Conservation (phyloP, 2,888 invertebrate genomes). For the Dexiosoma caninum region DNA sequence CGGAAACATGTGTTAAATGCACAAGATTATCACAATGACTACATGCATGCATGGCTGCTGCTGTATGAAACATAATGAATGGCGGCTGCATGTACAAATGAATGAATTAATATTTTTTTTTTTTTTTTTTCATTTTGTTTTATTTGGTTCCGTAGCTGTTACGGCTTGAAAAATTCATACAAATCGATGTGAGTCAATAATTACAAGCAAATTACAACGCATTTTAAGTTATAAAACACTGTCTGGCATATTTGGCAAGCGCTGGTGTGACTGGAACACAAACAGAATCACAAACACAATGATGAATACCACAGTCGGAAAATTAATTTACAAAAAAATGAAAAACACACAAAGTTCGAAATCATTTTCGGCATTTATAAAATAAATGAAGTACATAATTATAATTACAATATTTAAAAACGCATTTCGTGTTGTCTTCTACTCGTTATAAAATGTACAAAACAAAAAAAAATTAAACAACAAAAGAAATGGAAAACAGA, state of each 20-base stretch:
- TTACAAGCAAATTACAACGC: constrained; percentile 49
- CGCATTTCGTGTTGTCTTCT: background rate
- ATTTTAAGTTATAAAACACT: background rate
- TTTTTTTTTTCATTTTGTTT: too few species aligned
- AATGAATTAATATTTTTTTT: constrained; percentile 40
- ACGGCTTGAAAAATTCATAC: constrained; percentile 29
- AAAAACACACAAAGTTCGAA: constrained; percentile 14
- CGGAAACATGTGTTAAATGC: constrained; percentile 54
- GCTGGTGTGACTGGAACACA: background rate
- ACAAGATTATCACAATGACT: constrained; percentile 33
- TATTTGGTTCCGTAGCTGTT: background rate
- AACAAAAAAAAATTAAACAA: background rate
- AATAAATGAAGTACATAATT: constrained; percentile 45
- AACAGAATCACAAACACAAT: background rate
- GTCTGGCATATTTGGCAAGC: background rate
- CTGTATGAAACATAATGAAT: too few species aligned
- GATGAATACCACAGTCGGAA: background rate
- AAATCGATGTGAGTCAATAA: constrained; percentile 60
- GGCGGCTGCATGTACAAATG: constrained; percentile 32
- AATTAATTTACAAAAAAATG: background rate
- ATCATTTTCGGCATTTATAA: constrained; percentile 34
- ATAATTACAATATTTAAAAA: constrained; percentile 34
- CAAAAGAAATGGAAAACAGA: background rate
- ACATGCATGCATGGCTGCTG: background rate
- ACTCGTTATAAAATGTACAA: background rate